A percentile compares a stretch with the other conserved stretches of the same genome.
These are phyloP conservation scores for Malthinus seriepunctatus DNA, from an alignment of 2,888 invertebrate species.

Conservation along the genomic window DNA sequence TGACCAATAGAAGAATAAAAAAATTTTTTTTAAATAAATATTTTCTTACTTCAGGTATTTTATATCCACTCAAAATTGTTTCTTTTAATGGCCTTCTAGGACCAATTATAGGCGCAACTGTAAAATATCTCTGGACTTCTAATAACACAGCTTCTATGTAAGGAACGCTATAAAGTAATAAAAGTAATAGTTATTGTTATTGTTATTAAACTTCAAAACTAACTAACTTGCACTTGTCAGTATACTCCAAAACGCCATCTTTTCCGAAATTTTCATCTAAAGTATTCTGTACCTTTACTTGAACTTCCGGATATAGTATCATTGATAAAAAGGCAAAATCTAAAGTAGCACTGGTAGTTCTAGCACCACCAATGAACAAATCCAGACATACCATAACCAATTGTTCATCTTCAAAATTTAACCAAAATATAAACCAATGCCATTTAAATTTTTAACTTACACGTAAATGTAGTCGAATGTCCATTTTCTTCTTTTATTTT, in stretches of 20 bases:
- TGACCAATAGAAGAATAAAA: too few relatives aligned
- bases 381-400: conserved; percentile 68
- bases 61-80: conserved; percentile 60
- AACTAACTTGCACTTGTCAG: conserved; percentile 54
- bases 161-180: conserved; percentile 52
- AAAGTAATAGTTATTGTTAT: not conserved
- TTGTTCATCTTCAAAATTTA: conserved; percentile 61
- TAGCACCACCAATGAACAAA: conserved; percentile 68
- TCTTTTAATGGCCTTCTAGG: conserved; percentile 59
- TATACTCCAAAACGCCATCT: conserved; percentile 53
- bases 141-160: conserved; percentile 60
- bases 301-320: conserved; percentile 62
- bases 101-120: conserved; percentile 56
- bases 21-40: too few relatives aligned
- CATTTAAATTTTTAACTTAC: conserved; percentile 40
- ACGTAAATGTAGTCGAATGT: conserved; percentile 52
- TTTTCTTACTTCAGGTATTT: conserved; percentile 46
- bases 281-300: conserved; percentile 60
- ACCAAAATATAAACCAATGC: not conserved
- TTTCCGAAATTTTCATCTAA: conserved; percentile 55
- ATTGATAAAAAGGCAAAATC: conserved; percentile 65
- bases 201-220: not conserved
- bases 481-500: conserved; percentile 58
- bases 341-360: conserved; percentile 66
- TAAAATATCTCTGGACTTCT: conserved; percentile 57